A percentile compares a stretch with the other conserved stretches of the same genome.
phyloP scores from a whole-genome alignment of 2,113 vertebrate genomes.

The Elaphurus davidianus region DNA sequence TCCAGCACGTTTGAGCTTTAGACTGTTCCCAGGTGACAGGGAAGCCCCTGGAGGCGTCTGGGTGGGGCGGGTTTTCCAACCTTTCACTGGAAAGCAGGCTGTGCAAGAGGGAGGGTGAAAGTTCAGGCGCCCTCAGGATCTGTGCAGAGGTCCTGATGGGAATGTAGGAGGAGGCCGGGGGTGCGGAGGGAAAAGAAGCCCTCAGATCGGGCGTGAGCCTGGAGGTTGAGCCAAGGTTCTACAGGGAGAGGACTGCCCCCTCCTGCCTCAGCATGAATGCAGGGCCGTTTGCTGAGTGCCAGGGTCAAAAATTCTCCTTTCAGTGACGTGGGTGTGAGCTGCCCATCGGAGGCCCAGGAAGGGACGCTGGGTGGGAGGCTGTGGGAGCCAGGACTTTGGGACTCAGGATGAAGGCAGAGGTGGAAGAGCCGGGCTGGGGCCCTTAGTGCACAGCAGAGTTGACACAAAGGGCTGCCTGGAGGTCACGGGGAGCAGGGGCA shows the following conservation, averaged over 20 bases:
- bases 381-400: background rate
- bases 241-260: too few relatives aligned
- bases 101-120: background rate
- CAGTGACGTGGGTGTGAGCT: fast-evolving
- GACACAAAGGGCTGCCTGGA: fast-evolving
- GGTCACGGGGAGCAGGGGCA: background rate
- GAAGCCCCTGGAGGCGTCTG: background rate
- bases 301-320: background rate
- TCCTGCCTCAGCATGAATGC: background rate
- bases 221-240: background rate
- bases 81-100: background rate
- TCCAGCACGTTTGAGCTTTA: fast-evolving
- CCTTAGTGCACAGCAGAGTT: fast-evolving
- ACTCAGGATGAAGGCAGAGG: background rate
- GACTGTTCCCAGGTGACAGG: fast-evolving
- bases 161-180: background rate
- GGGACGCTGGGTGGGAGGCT: background rate
- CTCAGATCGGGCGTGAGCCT: too few relatives aligned
- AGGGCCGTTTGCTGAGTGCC: background rate
- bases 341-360: too few relatives aligned
- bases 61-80: background rate
- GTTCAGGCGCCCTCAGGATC: background rate
- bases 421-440: background rate
- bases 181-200: background rate
- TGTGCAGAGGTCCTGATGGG: background rate